phyloP scores from a whole-genome alignment of 2,113 vertebrate genomes.

The Turdus rufiventris region DNA sequence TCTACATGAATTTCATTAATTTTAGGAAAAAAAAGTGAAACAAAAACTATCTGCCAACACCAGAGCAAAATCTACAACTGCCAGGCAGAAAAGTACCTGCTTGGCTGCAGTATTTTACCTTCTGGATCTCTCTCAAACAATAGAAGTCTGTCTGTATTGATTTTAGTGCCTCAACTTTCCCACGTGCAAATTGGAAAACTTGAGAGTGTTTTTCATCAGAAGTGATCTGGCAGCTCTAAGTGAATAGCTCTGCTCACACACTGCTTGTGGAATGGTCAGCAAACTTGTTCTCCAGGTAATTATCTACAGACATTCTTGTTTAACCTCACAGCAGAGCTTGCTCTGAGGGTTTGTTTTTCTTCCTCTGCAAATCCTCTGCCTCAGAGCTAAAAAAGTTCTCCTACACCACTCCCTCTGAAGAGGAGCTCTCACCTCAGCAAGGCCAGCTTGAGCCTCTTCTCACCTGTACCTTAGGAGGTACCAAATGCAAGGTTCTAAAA shows the following conservation, averaged over 20 bases:
- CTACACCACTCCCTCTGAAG: no score
- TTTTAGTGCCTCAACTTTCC: not conserved
- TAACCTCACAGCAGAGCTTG: not conserved
- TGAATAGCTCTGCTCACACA: not conserved
- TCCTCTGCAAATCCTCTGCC: not conserved
- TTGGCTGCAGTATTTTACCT: not conserved
- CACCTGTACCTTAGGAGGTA: not conserved
- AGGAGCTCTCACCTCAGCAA: not conserved
- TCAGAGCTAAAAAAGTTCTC: not conserved
- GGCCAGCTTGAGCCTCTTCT: not conserved
- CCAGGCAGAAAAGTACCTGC: not conserved
- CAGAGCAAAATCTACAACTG: not conserved
- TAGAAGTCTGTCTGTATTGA: not conserved
- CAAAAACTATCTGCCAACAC: not conserved
- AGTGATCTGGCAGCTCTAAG: not conserved
- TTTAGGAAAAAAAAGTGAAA: not conserved
- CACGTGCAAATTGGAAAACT: not conserved
- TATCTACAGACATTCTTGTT: not conserved
- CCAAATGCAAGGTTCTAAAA: not conserved
- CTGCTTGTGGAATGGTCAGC: not conserved
- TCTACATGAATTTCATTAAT: not conserved
- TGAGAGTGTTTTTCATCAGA: not conserved
- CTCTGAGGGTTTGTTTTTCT: not conserved
- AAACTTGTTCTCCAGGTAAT: not conserved
- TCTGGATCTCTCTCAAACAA: not conserved